A percentile compares a stretch with the other conserved stretches of the same genome.
phyloP scores from a whole-genome alignment of 2,888 invertebrate species.

The Microctonus aethiopoides region DNA sequence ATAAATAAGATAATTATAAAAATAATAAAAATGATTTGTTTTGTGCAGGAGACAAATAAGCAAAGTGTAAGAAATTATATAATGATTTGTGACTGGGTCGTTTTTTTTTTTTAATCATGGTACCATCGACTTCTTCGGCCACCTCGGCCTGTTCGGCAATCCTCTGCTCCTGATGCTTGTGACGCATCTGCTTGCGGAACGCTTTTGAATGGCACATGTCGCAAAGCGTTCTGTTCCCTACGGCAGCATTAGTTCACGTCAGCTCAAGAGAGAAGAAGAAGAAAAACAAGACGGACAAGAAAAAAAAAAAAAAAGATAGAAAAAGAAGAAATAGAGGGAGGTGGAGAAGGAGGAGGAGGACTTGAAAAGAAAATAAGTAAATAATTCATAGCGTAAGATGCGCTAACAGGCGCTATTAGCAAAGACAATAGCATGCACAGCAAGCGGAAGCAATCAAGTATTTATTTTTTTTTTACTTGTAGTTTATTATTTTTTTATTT shows the following conservation, averaged over 20 bases:
- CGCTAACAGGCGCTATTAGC: conserved; percentile 37
- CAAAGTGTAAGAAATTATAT: conserved; percentile 15
- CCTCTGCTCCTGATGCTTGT: conserved; percentile 74
- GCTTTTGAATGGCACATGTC: conserved; percentile 85
- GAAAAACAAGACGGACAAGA: conserved; percentile 13
- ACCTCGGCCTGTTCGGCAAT: conserved; percentile 53
- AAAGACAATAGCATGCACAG: conserved; percentile 36
- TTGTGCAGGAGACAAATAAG: conserved; percentile 4
- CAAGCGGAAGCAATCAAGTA: conserved; percentile 39
- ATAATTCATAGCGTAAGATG: background rate
- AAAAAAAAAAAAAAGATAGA: conserved; percentile 21
- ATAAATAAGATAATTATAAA: background rate
- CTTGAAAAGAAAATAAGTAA: background rate
- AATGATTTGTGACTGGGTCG: conserved; percentile 6
- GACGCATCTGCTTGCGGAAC: conserved; percentile 74
- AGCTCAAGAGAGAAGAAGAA: conserved; percentile 37
- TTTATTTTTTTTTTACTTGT: conserved; percentile 10
- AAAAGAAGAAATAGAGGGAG: background rate
- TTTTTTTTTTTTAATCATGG: conserved; percentile 39
- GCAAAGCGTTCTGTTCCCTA: conserved; percentile 93
- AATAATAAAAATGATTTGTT: background rate
- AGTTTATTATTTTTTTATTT: conserved; percentile 6
- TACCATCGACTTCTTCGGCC: conserved; percentile 69
- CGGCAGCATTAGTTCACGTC: conserved; percentile 60
- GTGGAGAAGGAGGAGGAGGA: background rate